Evolutionary conservation across 2,888 invertebrate species (phyloP), one percentile per base, ranked within the genome.

Genomic region (Nemotelus pantherinus): DNA sequence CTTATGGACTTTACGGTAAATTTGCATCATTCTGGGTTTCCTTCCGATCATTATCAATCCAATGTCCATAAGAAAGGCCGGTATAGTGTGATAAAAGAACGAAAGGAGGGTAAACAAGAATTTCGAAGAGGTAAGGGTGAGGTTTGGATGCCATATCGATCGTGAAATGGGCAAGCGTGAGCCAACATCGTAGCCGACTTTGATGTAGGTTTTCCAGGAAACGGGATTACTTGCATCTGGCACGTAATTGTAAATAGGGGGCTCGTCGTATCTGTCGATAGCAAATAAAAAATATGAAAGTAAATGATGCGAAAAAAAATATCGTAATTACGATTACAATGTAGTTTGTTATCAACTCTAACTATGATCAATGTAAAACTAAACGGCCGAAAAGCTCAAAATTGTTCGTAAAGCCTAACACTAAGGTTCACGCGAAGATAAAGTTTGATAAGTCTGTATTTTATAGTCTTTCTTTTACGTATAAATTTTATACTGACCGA

Each of bases 231-330:
- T 90, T 1, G 89, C 89, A 0, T 95, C 94, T 0, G 96, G 94
- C 2, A 96, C 94, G 85, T 93, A 95, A 87, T 97, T 97, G 88
- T 94, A 97, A 64, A 97, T 92, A 0, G 91, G 89, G 1, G 89
- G 89, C 57, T 88, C 88, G 7, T 79, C 80, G 71, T 80, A 81
- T 43, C 81, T 82, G 65, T 5, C 6, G 25, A 25, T 25, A 25
- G 25, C 25, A 25, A 25, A 25, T 41, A 5, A 48, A 68, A 7
- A 25, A 25, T 45, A 2, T 10, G 47, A 64, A 64, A 64, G 41
- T 44, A 44, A 2, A 25, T 25, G 25, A 25, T 25, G 25, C 25
- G 25, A 25, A 25, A 25, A 25, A 25, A 25, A n/a, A 1, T 53
- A 7, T 53, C 53, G 2, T 53, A n/a, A 10, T 53, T n/a, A n/a